Evolutionary conservation across 2,113 vertebrate genomes (phyloP).

Genomic region (Pavo muticus): DNA sequence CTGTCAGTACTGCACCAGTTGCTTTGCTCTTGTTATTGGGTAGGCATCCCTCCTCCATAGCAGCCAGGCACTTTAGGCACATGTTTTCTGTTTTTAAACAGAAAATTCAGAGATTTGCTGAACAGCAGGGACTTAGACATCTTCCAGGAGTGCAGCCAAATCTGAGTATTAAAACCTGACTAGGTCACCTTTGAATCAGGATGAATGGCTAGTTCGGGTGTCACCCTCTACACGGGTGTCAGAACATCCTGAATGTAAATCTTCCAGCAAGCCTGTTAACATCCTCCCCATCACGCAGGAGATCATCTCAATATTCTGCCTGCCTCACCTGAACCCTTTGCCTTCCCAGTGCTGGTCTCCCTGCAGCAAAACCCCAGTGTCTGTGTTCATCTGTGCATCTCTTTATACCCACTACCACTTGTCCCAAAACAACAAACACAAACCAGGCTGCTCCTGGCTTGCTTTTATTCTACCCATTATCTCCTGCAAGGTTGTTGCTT

Average conservation of each 20-base stretch:
- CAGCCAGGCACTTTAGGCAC: neutral
- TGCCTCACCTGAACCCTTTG: neutral
- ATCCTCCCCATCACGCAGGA: fast-evolving
- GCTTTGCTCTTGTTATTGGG: neutral
- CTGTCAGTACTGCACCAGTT: neutral
- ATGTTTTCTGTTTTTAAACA: neutral
- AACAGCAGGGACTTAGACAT: neutral
- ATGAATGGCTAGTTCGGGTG: neutral
- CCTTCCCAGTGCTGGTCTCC: neutral
- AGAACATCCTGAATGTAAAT: neutral
- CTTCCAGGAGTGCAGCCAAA: neutral
- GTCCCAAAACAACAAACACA: neutral
- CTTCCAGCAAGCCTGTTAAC: neutral
- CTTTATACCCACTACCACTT: neutral
- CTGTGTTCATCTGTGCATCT: fast-evolving
- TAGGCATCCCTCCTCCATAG: neutral
- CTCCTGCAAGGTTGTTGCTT: neutral
- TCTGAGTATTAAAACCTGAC: neutral
- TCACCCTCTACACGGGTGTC: fast-evolving
- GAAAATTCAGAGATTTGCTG: neutral
- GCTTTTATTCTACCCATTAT: neutral
- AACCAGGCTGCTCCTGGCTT: neutral
- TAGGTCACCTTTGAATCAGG: neutral
- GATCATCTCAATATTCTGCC: neutral
- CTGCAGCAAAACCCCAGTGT: fast-evolving